phyloP scores from a whole-genome alignment of 1,140 invertebrate species.

The Saxidomus purpurata region DNA sequence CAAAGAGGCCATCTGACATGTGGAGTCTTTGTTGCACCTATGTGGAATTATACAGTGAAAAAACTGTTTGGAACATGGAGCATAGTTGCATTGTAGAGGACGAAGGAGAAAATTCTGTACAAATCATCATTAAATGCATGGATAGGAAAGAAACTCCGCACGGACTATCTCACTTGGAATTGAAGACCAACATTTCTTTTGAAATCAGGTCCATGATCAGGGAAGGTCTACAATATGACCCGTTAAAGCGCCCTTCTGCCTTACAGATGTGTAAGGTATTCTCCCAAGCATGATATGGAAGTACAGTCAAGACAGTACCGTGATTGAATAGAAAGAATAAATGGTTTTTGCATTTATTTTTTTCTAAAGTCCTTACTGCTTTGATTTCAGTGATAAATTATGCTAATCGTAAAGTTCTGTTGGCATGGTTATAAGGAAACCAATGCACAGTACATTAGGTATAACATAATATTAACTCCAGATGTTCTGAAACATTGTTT shows the following conservation, averaged over 20 bases:
- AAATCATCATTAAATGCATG: slow-evolving; percentile 18
- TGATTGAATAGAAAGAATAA: too few species aligned
- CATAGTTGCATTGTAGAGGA: neutral
- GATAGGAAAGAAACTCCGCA: slow-evolving; percentile 42
- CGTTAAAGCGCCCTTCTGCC: slow-evolving; percentile 11
- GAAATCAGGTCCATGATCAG: slow-evolving; percentile 5
- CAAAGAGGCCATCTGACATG: slow-evolving; percentile 8
- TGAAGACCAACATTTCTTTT: slow-evolving; percentile 6
- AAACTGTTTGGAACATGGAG: neutral
- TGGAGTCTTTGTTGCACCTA: slow-evolving; percentile 46
- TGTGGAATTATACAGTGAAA: slow-evolving; percentile 43
- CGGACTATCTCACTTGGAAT: slow-evolving; percentile 31
- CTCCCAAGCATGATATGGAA: neutral
- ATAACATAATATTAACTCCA: too few species aligned
- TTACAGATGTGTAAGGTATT: slow-evolving; percentile 27
- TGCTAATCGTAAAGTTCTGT: too few species aligned
- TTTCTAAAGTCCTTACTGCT: too few species aligned
- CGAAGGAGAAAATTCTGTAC: neutral
- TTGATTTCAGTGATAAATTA: too few species aligned
- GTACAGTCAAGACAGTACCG: too few species aligned
- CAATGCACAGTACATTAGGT: too few species aligned
- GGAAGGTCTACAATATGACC: slow-evolving; percentile 45
- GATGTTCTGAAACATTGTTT: too few species aligned
- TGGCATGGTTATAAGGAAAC: too few species aligned
- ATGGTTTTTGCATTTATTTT: too few species aligned